Evolutionary conservation across 1,140 invertebrate genomes (phyloP).

Genomic region (Neodiprion fabricii): DNA sequence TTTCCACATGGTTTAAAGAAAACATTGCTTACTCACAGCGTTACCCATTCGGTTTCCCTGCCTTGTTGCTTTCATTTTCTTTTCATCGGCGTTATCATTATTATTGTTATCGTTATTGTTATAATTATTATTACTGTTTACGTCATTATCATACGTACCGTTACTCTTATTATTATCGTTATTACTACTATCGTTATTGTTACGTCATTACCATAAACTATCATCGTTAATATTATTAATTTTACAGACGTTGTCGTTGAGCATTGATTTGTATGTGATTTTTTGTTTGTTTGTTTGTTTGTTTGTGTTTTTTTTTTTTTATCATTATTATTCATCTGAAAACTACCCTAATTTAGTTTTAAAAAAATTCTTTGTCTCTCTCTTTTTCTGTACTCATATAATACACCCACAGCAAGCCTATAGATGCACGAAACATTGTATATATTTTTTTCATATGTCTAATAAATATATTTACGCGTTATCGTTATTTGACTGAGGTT

Average conservation of each 20-base stretch:
- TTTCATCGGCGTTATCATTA: no score
- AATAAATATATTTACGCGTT: no score
- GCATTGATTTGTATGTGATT: background rate
- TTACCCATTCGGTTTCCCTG: background rate
- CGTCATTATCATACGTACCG: background rate
- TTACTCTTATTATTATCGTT: background rate
- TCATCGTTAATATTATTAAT: no score
- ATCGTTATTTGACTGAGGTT: no score
- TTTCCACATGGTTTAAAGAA: background rate
- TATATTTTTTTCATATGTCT: no score
- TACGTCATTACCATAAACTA: background rate
- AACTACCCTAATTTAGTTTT: no score
- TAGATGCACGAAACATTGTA: no score
- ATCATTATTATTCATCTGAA: no score
- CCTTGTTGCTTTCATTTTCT: no score
- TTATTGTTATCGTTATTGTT: background rate
- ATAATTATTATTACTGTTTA: background rate
- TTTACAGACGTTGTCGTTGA: background rate
- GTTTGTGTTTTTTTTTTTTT: background rate
- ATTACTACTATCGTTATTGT: slow-evolving; percentile 5
- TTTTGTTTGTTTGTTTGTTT: background rate
- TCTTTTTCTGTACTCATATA: no score
- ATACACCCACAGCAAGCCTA: no score
- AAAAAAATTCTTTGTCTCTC: no score
- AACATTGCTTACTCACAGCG: background rate